phyloP scores from a whole-genome alignment of 2,113 vertebrate genomes.

The Canis aureus region DNA sequence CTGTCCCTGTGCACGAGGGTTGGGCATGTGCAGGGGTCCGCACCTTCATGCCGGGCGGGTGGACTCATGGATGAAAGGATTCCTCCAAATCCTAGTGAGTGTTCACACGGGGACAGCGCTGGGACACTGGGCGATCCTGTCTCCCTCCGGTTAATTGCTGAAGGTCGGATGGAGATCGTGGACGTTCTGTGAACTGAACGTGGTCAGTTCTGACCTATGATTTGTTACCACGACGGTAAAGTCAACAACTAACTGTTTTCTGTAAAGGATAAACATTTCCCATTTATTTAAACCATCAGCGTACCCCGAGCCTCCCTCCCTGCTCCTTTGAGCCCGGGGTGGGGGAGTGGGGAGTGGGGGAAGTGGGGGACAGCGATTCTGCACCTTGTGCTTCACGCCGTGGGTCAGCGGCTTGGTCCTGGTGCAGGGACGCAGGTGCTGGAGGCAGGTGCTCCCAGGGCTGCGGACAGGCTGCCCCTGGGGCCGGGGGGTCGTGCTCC shows the following conservation, averaged over 20 bases:
- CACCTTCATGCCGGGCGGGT: not conserved
- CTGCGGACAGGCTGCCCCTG: not conserved
- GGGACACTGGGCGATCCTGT: not conserved
- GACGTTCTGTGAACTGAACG: not conserved
- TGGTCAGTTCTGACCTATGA: not conserved
- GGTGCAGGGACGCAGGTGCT: not conserved
- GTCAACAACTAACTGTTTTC: not conserved
- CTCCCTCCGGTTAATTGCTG: not conserved
- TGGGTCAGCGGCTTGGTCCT: not conserved
- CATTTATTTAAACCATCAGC: not conserved
- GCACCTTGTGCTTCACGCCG: not conserved
- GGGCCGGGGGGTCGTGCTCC: too few relatives aligned
- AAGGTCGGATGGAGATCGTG: too few relatives aligned
- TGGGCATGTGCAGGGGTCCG: accelerated
- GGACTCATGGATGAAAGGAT: not conserved
- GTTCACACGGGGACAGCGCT: accelerated
- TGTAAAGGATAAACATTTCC: not conserved
- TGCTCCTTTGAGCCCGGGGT: not conserved
- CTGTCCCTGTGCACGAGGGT: not conserved
- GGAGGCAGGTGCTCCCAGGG: not conserved
- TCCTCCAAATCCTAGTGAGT: not conserved
- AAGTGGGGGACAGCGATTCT: too few relatives aligned
- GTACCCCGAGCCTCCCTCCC: not conserved
- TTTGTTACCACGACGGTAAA: not conserved
- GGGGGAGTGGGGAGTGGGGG: not conserved